A percentile compares a stretch with the other conserved stretches of the same genome.
These are phyloP conservation scores for Agonopterix subpropinquella DNA, from an alignment of 2,888 invertebrate genomes.

Conservation along the genomic window DNA sequence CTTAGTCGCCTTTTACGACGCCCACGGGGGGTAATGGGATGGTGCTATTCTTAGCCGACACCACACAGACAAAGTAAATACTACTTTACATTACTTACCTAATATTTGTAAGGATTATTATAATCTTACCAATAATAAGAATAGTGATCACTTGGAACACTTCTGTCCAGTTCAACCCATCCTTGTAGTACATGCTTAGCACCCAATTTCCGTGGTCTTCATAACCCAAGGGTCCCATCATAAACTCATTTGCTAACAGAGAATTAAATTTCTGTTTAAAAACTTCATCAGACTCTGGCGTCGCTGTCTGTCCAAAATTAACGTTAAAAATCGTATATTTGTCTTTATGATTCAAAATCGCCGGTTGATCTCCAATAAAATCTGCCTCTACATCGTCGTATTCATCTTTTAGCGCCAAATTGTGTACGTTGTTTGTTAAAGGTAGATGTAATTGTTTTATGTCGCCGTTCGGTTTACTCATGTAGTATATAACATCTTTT, in stretches of 20 bases:
- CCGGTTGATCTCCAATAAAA: slow-evolving; percentile 8
- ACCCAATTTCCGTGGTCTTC: slow-evolving; percentile 62
- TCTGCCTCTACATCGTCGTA: slow-evolving; percentile 11
- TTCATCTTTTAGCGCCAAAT: neutral
- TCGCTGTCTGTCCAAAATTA: slow-evolving; percentile 6
- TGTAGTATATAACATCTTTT: slow-evolving; percentile 25
- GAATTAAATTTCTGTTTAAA: slow-evolving; percentile 15
- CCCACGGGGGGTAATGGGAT: too few relatives aligned
- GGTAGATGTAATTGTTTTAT: slow-evolving; percentile 24
- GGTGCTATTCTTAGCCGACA: too few relatives aligned
- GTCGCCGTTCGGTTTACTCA: slow-evolving; percentile 45
- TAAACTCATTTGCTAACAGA: slow-evolving; percentile 36
- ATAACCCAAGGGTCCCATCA: slow-evolving; percentile 45
- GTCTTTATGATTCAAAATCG: slow-evolving; percentile 15
- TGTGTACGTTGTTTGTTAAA: slow-evolving; percentile 1
- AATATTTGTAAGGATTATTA: too few relatives aligned
- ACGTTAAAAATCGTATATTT: slow-evolving; percentile 26
- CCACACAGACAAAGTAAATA: too few relatives aligned
- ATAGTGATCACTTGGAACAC: slow-evolving; percentile 52
- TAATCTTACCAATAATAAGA: slow-evolving; percentile 40
- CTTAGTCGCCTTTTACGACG: too few relatives aligned
- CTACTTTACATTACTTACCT: too few relatives aligned
- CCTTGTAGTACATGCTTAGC: slow-evolving; percentile 37
- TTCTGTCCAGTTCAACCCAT: slow-evolving; percentile 37
- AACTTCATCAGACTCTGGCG: slow-evolving; percentile 2